Evolutionary conservation across 2,797 vertebrate species (phyloP), one percentile per base, ranked within the genome.

Genomic region (Erethizon dorsatum): DNA sequence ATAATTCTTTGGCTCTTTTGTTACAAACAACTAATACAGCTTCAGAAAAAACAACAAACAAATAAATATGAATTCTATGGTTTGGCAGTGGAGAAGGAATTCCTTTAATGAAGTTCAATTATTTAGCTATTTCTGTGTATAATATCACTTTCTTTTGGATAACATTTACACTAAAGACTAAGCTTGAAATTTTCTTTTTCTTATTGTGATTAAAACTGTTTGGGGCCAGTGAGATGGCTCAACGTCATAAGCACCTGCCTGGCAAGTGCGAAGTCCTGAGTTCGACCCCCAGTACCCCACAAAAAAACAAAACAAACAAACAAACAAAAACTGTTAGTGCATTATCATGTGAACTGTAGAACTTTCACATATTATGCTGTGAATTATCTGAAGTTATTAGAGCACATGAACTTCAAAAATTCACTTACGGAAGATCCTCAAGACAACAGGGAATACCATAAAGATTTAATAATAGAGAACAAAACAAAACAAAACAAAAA

Each of bases 191-290:
- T 80, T 37, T 69, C 33, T 86, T 85, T 92, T 24, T 37, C n/a
- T 15, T 93, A 80, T 7, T 63, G 37, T 90, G 45, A 94, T 82
- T 85, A 88, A 96, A 96, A 86, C 47, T 86, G 47, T 14, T 45
- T 41, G 37, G 37, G 2, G 2, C 37, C 37, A 41, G 37, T 41
- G 37, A 41, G 37, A 41, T 41, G 37, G 37, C 37, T 41, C 37
- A 41, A 41, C 37, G 37, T 41, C 37, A 41, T 41, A 41, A 41
- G 37, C 37, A 2, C 37, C 37, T 41, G 37, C 37, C 37, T 41
- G 37, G 37, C 37, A 41, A 41, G 37, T 41, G 37, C 37, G 2
- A 41, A 2, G 37, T 41, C 37, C 37, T 41, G 37, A 41, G 37
- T 41, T 41, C 2, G 37, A 41, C 37, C 37, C 37, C 37, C 37